Conservation (phyloP, 2,113 vertebrate genomes). For the Anarhynchus alexandrinus region DNA sequence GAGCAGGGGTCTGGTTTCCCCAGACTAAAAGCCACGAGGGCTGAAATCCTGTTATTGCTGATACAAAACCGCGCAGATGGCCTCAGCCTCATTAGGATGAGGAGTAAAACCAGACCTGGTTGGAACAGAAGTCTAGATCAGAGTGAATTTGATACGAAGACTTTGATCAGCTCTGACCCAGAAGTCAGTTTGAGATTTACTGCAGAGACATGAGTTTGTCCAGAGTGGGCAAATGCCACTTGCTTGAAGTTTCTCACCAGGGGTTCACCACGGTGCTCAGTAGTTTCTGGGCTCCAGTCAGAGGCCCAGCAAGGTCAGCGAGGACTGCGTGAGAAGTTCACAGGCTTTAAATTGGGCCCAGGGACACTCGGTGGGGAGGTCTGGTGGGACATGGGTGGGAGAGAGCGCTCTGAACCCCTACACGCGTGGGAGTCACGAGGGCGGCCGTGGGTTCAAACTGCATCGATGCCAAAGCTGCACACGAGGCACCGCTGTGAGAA, state of each 20-base stretch:
- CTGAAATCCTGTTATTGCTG: not conserved
- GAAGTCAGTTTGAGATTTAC: not conserved
- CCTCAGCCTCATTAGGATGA: not conserved
- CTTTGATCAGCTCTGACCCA: not conserved
- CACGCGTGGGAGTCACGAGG: rapidly evolving
- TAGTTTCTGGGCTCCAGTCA: rapidly evolving
- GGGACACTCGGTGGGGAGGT: not conserved
- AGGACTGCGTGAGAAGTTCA: no score
- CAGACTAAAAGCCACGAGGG: not conserved
- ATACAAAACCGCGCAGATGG: rapidly evolving
- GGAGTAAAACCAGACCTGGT: not conserved
- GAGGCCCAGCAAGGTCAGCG: not conserved
- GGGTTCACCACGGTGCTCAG: not conserved
- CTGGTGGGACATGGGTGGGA: not conserved
- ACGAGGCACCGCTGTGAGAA: rapidly evolving
- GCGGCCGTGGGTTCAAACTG: rapidly evolving
- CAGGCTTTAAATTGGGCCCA: not conserved
- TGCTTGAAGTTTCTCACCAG: not conserved
- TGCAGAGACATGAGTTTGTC: not conserved
- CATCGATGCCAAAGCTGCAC: rapidly evolving
- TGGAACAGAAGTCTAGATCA: not conserved
- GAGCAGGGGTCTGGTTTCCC: not conserved
- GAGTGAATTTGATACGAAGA: not conserved
- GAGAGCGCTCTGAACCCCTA: not conserved
- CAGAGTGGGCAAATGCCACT: not conserved